Percentiles rank a stretch among this genome's conserved stretches.
phyloP scores from a whole-genome alignment of 1,140 invertebrate species.

The Calliphora vicina region DNA sequence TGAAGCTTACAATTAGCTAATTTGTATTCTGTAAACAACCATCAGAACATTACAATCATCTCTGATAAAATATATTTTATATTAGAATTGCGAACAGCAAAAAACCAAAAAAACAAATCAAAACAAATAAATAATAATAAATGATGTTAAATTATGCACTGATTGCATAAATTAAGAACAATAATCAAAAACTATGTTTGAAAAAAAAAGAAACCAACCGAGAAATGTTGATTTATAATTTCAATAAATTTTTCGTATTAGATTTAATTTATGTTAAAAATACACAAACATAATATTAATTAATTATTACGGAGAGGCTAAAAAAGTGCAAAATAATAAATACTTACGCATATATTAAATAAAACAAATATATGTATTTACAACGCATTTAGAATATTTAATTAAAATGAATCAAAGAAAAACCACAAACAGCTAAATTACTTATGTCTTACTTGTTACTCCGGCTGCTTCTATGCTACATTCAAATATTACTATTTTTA shows the following conservation, averaged over 20 bases:
- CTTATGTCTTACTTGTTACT: too few species aligned
- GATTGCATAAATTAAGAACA: slow-evolving; percentile 12
- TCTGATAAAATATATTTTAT: neutral
- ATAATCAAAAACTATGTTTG: neutral
- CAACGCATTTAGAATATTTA: neutral
- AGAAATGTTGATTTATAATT: slow-evolving; percentile 3
- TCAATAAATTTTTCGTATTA: slow-evolving; percentile 1
- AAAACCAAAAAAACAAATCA: neutral
- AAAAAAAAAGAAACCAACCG: neutral
- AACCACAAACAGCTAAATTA: too few species aligned
- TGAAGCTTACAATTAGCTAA: neutral
- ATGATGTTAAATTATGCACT: slow-evolving; percentile 16
- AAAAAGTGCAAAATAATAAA: neutral
- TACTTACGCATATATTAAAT: neutral
- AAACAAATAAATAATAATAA: neutral
- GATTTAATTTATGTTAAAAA: neutral
- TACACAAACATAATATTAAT: neutral
- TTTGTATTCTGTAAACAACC: neutral
- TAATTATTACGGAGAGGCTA: neutral
- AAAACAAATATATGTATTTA: neutral
- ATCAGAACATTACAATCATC: neutral
- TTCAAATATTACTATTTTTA: too few species aligned
- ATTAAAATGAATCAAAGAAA: neutral
- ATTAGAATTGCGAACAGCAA: neutral
- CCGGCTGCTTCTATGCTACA: too few species aligned